Conservation (phyloP, 1,140 invertebrate species). For the Cecropterus lyciades region DNA sequence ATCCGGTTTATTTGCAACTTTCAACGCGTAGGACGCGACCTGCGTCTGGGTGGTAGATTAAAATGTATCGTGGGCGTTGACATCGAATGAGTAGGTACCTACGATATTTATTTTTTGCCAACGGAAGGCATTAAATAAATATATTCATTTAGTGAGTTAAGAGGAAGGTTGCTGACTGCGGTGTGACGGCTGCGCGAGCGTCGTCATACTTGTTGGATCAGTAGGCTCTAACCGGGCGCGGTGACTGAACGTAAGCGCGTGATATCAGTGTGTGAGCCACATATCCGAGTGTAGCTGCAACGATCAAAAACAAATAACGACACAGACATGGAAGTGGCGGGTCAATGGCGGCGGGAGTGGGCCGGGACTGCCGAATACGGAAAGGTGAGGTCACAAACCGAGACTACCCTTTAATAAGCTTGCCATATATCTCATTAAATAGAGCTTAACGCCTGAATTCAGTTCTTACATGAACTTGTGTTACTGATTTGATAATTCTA, state of each 20-base stretch:
- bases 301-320: conserved; percentile 60
- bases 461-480: background rate
- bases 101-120: conserved; percentile 61
- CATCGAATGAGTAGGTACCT: conserved; percentile 68
- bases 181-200: conserved; percentile 37
- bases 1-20: conserved; percentile 45
- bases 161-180: conserved; percentile 19
- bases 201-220: conserved; percentile 54
- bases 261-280: conserved; percentile 49
- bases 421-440: background rate
- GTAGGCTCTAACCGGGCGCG: conserved; percentile 68
- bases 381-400: conserved; percentile 67
- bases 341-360: conserved; percentile 79
- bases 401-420: conserved; percentile 19
- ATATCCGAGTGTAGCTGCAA: conserved; percentile 76
- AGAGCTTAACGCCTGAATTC: background rate
- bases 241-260: conserved; percentile 62
- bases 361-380: conserved; percentile 80
- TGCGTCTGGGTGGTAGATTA: conserved; percentile 60
- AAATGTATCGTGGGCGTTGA: conserved; percentile 71
- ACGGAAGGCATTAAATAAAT: conserved; percentile 67
- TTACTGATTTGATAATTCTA: too few species aligned
- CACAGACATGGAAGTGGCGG: conserved; percentile 73
- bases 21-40: conserved; percentile 57
- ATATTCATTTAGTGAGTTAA: conserved; percentile 34